A percentile compares a stretch with the other conserved stretches of the same genome.
Conservation (phyloP, 2,888 invertebrate genomes). For the Yponomeuta sedellus region DNA sequence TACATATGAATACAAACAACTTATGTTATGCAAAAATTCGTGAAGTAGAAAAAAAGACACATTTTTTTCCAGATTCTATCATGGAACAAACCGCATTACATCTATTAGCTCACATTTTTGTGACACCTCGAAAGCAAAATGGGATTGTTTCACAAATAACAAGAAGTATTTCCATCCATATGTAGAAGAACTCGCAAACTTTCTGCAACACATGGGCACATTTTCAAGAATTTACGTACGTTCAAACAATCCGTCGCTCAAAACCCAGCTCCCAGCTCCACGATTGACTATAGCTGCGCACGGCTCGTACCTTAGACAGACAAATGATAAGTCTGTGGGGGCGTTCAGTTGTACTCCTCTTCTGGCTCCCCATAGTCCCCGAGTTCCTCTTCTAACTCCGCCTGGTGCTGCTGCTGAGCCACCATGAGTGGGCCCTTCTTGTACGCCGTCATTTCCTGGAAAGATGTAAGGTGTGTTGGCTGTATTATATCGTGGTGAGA, state of each 20-base stretch:
- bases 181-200: no score
- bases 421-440: conserved; percentile 73
- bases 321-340: not conserved
- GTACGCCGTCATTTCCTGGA: conserved; percentile 84
- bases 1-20: no score
- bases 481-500: not conserved
- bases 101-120: no score
- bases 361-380: conserved; percentile 71
- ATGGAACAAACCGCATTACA: no score
- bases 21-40: no score
- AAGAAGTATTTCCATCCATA: no score
- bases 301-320: not conserved
- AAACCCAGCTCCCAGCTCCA: not conserved
- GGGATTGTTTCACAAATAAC: no score
- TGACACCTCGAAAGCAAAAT: no score
- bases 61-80: no score
- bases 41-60: no score
- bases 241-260: not conserved
- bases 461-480: conserved; percentile 19
- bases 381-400: conserved; percentile 65
- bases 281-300: not conserved
- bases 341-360: conserved; percentile 42
- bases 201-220: no score
- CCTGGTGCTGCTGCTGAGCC: conserved; percentile 28
- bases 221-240: no score